These are phyloP conservation scores for Neolamprologus sp. DNA, from an alignment of 2,113 vertebrate genomes.

Conservation along the genomic window DNA sequence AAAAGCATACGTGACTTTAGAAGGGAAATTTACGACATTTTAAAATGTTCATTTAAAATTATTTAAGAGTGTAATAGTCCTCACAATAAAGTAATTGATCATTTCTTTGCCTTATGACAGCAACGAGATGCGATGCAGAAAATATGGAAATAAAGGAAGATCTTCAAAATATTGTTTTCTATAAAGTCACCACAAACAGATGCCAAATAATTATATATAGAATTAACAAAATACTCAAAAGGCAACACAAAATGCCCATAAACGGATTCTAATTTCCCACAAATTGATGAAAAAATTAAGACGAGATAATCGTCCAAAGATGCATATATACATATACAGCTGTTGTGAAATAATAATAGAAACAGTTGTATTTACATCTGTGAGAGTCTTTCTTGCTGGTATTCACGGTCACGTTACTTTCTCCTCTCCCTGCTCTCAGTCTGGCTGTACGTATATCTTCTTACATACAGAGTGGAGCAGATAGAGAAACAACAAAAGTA, in stretches of 20 bases:
- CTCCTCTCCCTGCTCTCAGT: background rate
- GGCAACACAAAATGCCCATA: background rate
- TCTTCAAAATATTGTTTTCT: background rate
- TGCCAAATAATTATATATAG: background rate
- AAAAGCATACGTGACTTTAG: background rate
- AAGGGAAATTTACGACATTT: background rate
- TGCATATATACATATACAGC: background rate
- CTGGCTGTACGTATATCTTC: background rate
- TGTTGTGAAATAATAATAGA: background rate
- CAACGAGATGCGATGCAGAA: background rate
- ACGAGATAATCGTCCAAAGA: fast-evolving
- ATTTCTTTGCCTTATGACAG: background rate
- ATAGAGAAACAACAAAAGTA: background rate
- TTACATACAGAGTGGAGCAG: background rate
- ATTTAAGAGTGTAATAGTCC: background rate
- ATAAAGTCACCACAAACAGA: background rate
- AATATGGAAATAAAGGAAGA: background rate
- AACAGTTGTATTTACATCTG: background rate
- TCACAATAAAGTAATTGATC: background rate
- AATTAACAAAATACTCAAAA: background rate
- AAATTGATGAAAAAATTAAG: background rate
- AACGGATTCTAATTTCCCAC: background rate
- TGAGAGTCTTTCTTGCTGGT: background rate
- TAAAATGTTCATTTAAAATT: background rate
- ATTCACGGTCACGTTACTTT: background rate